Base-by-base conservation (phyloP, 1,140 invertebrate genomes). In the Steinernema khuongi region DNA sequence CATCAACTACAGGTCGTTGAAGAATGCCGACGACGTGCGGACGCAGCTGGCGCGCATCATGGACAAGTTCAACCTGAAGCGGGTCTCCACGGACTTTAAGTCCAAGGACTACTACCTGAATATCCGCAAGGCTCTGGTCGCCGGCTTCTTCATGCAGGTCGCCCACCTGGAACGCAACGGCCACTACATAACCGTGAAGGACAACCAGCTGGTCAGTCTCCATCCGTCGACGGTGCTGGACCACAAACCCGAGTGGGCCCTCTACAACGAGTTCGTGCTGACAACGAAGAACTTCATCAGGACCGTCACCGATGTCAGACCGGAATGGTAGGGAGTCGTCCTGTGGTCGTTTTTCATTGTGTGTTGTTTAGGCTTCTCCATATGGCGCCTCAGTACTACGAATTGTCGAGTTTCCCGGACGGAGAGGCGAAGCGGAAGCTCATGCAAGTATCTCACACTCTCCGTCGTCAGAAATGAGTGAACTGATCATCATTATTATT, bases 231-330 rank as follows among this genome's bases (percentile, higher is more conserved):
- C 95, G 19, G 97, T 95, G 87, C 88, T 99, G 18, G 96, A 97
- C 87, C 96, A 99, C 86, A 98, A 98, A 88, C 97, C 97, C 1
- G 96, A 99, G 85, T 99, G 96, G 96, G 96, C 98, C 19, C 91
- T 99, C 68, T 99, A 99, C 87, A 98, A 99, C 87, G 97, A 99
- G 88, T 99, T 99, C 87, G 97, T 99, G 31, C 88, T 99, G 70
- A 99, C 97, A 31, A 97, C 96, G 17, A 99, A 99, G 87, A 99
- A 99, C 87, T 99, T 99, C 86, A 99, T 99, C 79, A 89, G 97
- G 79, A 99, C 96, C 0, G 94, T 97, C 0, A 98, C 95, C 1
- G 96, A 99, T 86, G 93, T 99, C 69, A 98, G 98, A 89, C 94
- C 89, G 19, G 89, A 90, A 81, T 90, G 89, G 96, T 96, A 87